Conservation (phyloP, 92 coral and sea anemone species). For the Pocillopora meandrina region DNA sequence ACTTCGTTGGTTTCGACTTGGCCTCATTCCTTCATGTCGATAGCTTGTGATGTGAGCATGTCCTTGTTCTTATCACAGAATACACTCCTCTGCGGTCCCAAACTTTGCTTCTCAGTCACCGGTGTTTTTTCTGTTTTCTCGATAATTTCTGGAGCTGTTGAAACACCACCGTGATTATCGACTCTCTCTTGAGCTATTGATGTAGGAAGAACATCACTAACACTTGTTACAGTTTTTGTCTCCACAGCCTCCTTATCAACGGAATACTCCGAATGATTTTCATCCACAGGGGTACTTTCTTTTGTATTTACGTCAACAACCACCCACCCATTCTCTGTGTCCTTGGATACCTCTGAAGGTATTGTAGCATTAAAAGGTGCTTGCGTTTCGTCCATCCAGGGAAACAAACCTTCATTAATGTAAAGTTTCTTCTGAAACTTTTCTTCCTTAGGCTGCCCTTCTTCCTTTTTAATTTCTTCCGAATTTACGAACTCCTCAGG, state of each 20-base stretch:
- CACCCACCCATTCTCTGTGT: background rate
- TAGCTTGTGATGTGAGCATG: background rate
- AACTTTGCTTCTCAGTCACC: background rate
- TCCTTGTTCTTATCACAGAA: background rate
- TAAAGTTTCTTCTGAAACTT: constrained; percentile 66
- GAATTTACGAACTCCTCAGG: constrained; percentile 35
- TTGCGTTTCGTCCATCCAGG: constrained; percentile 76
- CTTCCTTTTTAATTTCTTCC: background rate
- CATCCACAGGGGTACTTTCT: background rate
- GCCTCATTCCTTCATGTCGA: background rate
- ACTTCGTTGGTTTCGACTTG: background rate
- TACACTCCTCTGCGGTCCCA: background rate
- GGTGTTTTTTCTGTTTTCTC: background rate
- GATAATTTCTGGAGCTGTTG: background rate
- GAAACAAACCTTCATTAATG: constrained; percentile 51
- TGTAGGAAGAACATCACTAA: background rate
- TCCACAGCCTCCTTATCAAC: background rate
- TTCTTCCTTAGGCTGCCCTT: constrained; percentile 3
- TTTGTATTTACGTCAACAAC: background rate
- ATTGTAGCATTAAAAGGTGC: constrained; percentile 52
- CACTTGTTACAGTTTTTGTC: background rate
- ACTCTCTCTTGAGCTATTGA: background rate
- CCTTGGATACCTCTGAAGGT: constrained; percentile 10
- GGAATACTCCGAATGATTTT: background rate
- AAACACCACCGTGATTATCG: too few relatives aligned